These are phyloP conservation scores for Perca schrenkii DNA, from an alignment of 2,113 vertebrate species.

Conservation along the genomic window DNA sequence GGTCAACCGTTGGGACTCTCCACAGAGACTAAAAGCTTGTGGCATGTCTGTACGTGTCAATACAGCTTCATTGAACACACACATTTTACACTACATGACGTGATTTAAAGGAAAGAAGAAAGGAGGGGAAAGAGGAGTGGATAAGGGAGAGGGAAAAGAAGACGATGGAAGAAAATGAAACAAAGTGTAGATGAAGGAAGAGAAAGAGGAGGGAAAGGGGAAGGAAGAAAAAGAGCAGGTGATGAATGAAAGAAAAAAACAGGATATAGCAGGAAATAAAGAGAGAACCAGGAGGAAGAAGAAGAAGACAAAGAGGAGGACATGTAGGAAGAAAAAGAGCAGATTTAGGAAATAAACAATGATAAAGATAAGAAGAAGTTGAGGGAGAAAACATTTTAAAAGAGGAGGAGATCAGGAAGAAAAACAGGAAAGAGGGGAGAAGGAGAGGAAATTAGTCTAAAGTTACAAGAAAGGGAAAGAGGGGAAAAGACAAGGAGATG, in stretches of 20 bases:
- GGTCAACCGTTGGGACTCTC: constrained; percentile 37
- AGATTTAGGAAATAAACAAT: neutral
- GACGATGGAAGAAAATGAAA: neutral
- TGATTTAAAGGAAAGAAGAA: neutral
- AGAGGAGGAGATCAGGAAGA: neutral
- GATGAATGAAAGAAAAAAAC: neutral
- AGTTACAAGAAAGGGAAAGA: neutral
- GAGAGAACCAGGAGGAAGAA: neutral
- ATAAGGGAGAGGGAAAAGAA: no score
- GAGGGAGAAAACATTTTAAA: neutral
- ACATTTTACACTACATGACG: constrained; percentile 19
- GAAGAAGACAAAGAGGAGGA: neutral
- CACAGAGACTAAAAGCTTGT: constrained; percentile 50
- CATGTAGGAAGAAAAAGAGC: neutral
- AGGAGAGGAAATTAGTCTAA: neutral
- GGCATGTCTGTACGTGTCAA: constrained; percentile 42
- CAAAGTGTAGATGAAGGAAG: no score
- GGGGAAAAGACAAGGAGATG: neutral
- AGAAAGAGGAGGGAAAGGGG: no score
- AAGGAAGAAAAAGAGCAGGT: neutral
- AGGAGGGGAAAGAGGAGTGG: neutral
- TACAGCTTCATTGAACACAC: constrained; percentile 41
- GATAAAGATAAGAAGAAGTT: neutral
- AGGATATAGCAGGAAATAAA: neutral
- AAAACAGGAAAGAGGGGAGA: neutral